A percentile compares a stretch with the other conserved stretches of the same genome.
phyloP scores from a whole-genome alignment of 37 sponge, comb jelly and placozoan genomes.

The Halichondria panicea region DNA sequence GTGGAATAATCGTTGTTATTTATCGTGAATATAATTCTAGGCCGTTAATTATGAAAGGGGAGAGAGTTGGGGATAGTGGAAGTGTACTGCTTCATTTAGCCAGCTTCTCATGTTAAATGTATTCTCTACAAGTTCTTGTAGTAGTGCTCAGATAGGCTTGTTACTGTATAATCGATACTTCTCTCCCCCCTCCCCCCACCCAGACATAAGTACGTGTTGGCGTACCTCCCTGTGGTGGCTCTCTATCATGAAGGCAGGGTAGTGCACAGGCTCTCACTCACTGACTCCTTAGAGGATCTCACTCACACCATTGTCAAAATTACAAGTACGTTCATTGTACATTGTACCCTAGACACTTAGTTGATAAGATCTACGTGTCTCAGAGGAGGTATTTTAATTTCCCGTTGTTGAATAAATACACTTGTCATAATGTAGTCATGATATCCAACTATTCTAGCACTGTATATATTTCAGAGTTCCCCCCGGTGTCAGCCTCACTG shows the following conservation, averaged over 20 bases:
- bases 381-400: not conserved
- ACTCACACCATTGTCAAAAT: slow-evolving; percentile 23
- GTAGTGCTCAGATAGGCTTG: not conserved
- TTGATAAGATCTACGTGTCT: not conserved
- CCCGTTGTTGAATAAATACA: not conserved
- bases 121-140: not conserved
- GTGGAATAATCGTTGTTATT: too few species aligned
- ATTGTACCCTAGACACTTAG: not conserved
- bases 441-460: too few species aligned
- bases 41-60: too few species aligned
- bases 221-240: slow-evolving; percentile 61
- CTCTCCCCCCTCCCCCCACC: not conserved
- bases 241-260: slow-evolving; percentile 62
- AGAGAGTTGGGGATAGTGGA: too few species aligned
- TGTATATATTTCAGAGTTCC: too few species aligned
- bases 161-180: not conserved
- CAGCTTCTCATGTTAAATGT: too few species aligned
- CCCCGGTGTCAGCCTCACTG: too few species aligned
- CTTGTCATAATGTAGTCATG: too few species aligned
- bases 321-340: slow-evolving; percentile 50
- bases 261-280: slow-evolving; percentile 38
- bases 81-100: too few species aligned
- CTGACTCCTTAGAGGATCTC: slow-evolving; percentile 29
- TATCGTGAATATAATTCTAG: too few species aligned
- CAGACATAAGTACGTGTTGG: slow-evolving; percentile 65